Evolutionary conservation across 2,888 invertebrate genomes (phyloP).

Genomic region (Philonicus albiceps): DNA sequence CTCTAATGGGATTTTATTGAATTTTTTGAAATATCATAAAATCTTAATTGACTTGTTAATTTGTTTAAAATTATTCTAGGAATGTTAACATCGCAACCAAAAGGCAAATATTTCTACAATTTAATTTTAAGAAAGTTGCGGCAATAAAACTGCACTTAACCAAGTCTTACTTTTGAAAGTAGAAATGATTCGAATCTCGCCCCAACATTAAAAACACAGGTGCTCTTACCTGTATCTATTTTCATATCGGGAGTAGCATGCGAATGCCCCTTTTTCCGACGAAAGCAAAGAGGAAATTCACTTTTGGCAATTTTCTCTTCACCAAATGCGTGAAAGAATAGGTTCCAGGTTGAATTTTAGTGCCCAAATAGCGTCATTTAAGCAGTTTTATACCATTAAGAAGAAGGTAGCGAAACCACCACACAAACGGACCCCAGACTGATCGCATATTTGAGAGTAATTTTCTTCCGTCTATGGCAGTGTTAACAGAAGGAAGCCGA

Average conservation of each 20-base stretch:
- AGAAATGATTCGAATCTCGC: background rate
- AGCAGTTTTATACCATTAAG: background rate
- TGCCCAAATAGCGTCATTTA: background rate
- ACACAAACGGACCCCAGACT: background rate
- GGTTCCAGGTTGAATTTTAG: background rate
- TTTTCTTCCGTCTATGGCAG: background rate
- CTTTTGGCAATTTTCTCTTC: background rate
- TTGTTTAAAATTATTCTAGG: background rate
- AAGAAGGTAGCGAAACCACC: background rate
- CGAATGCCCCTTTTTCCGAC: background rate
- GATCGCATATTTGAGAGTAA: background rate
- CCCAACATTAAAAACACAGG: background rate
- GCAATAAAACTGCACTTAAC: background rate
- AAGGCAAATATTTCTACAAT: background rate
- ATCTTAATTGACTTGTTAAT: background rate
- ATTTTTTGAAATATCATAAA: background rate
- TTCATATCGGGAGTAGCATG: background rate
- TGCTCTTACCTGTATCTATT: background rate
- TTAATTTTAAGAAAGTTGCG: background rate
- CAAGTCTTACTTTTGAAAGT: background rate
- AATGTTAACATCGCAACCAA: background rate
- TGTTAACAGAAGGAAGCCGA: background rate
- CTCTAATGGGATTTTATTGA: background rate
- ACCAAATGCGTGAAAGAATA: background rate
- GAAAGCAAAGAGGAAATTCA: background rate